phyloP scores from a whole-genome alignment of 2,113 vertebrate species.

The Otis tarda region DNA sequence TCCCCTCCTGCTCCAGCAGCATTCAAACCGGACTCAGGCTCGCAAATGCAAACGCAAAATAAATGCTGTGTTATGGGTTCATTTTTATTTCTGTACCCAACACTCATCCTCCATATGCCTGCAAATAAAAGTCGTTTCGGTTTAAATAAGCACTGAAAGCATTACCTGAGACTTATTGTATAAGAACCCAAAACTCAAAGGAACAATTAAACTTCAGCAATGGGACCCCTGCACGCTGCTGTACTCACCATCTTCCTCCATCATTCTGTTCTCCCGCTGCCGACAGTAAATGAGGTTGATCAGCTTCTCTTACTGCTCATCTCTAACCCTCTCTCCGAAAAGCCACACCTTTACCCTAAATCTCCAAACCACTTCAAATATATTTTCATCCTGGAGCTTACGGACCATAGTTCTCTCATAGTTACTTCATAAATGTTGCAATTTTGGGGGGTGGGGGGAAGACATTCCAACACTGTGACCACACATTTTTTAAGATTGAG shows the following conservation, averaged over 20 bases:
- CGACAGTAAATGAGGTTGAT: neutral
- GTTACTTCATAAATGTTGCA: neutral
- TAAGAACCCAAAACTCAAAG: neutral
- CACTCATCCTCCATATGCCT: neutral
- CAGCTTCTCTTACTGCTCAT: neutral
- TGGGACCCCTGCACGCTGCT: neutral
- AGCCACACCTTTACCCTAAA: neutral
- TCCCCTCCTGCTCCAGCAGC: neutral
- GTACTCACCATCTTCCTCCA: neutral
- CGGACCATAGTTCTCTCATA: neutral
- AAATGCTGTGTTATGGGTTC: neutral
- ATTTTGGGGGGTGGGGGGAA: neutral
- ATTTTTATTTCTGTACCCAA: neutral
- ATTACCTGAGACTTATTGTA: neutral
- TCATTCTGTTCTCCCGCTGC: neutral
- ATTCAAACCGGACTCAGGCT: neutral
- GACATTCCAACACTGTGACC: neutral
- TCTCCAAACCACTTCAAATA: neutral
- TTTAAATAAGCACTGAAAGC: constrained; percentile 2
- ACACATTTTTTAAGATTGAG: neutral
- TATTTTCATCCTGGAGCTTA: neutral
- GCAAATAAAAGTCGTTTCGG: neutral
- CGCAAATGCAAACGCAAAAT: neutral
- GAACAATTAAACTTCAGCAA: neutral
- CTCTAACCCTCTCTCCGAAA: neutral